Conservation (phyloP, 2,797 vertebrate genomes). For the Apogon talboti region DNA sequence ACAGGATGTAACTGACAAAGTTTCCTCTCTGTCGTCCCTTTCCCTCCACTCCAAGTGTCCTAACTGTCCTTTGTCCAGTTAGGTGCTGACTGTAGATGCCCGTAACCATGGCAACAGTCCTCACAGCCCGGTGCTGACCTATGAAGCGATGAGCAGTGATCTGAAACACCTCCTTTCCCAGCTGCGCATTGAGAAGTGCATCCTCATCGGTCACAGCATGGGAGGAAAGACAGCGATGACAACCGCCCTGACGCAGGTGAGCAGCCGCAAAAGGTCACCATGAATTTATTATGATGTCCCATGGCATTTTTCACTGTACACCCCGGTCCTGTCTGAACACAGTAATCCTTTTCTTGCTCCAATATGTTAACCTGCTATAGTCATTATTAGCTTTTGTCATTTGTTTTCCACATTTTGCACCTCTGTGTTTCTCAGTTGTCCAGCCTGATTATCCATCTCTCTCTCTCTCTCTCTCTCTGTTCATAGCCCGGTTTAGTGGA, state of each 20-base stretch:
- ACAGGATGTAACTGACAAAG: neutral
- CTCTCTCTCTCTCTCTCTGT: conserved; percentile 23
- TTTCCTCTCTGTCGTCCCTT: conserved; percentile 13
- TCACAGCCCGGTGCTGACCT: conserved; percentile 88
- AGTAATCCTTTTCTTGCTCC: neutral
- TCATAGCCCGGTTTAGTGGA: conserved; percentile 90
- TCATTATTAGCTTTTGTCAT: conserved; percentile 19
- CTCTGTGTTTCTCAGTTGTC: neutral
- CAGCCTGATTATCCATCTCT: conserved; percentile 2
- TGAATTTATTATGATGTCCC: conserved; percentile 23
- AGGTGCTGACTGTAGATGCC: conserved; percentile 97
- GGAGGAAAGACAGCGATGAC: conserved; percentile 96
- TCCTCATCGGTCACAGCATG: conserved; percentile 97
- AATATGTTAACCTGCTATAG: neutral
- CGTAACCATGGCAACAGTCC: conserved; percentile 95
- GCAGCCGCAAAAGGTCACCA: conserved; percentile 18
- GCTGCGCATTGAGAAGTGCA: conserved; percentile 87
- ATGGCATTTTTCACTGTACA: conserved; percentile 7
- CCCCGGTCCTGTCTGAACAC: neutral
- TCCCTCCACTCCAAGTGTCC: conserved; percentile 70
- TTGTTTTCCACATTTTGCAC: neutral
- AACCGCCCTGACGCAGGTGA: conserved; percentile 88
- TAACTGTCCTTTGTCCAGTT: conserved; percentile 82
- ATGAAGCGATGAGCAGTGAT: conserved; percentile 90
- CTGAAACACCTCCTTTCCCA: conserved; percentile 87